A percentile compares a stretch with the other conserved stretches of the same genome.
phyloP scores from a whole-genome alignment of 2,797 vertebrate species.

The Pelobates cultripes region DNA sequence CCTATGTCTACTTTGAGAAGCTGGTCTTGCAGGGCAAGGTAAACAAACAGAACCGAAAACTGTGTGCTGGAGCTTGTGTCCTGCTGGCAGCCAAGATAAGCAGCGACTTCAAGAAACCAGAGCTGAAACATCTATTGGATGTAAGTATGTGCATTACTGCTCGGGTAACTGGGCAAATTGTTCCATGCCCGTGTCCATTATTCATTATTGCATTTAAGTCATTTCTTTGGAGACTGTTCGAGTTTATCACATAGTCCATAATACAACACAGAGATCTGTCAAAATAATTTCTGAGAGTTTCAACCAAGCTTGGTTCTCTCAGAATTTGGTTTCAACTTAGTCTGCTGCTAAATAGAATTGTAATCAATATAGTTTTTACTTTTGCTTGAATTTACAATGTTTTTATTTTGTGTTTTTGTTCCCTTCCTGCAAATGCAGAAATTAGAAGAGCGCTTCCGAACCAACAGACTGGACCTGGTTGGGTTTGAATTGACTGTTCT shows the following conservation, averaged over 20 bases:
- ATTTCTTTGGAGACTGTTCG: too few relatives aligned
- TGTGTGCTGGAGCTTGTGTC: slow-evolving; percentile 91
- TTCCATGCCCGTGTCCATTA: too few relatives aligned
- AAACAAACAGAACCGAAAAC: slow-evolving; percentile 98
- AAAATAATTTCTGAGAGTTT: too few relatives aligned
- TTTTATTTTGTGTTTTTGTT: background rate
- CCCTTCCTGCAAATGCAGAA: slow-evolving; percentile 73
- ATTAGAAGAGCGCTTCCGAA: slow-evolving; percentile 93
- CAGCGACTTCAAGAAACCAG: slow-evolving; percentile 92
- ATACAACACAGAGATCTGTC: too few relatives aligned
- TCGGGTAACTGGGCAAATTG: too few relatives aligned
- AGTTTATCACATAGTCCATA: too few relatives aligned
- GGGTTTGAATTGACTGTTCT: slow-evolving; percentile 93
- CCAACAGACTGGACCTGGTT: slow-evolving; percentile 91
- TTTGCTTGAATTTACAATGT: too few relatives aligned
- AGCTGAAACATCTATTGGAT: slow-evolving; percentile 93
- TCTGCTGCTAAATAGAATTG: too few relatives aligned
- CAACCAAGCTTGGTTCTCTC: too few relatives aligned
- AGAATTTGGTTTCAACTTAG: too few relatives aligned
- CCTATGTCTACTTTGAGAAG: slow-evolving; percentile 98
- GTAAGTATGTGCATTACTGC: slow-evolving; percentile 73
- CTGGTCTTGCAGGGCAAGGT: slow-evolving; percentile 93
- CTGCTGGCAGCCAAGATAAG: slow-evolving; percentile 97
- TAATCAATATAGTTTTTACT: too few relatives aligned
- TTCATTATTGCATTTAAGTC: too few relatives aligned